Evolutionary conservation across 2,113 vertebrate species (phyloP), one percentile per base, ranked within the genome.

Genomic region (Oenanthe melanoleuca): DNA sequence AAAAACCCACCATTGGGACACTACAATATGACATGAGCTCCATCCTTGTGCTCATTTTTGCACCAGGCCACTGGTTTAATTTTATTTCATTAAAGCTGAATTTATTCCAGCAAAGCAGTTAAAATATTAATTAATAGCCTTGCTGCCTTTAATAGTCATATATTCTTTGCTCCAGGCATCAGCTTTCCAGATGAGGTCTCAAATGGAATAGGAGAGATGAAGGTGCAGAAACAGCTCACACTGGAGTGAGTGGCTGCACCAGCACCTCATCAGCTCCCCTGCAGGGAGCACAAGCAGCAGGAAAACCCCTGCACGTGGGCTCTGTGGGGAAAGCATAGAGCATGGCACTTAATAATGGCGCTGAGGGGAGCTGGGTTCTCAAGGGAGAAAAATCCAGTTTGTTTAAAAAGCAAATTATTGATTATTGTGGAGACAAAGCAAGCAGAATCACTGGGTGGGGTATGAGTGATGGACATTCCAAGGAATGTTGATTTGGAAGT

Each of bases 21-120:
- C 5, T 13, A 7, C 1, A 3, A 15, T 3, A 24, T 4, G 22
- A 61, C 26, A 12, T 15, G 12, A 55, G 20, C 34, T 67, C 45
- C 52, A 11, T 20, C 37, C 50, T 49, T 49, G 34, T 13, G 52
- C 82, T 65, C 52, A 15, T 56, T 59, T 71, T 44, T 75, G 53
- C 38, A 66, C 25, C 9, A 12, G 71, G 72, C 26, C 79, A 31
- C 66, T 53, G 57, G 28, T 64, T 86, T 77, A 12, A 38, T 34
- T n/a, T 79, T 73, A 63, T 69, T 89, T 95, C 61, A 52, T 87
- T 74, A 61, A 71, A 91, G 29, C 55, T 65, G 56, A 74, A 91
- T 82, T 79, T 77, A 93, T 71, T 92, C 65, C 66, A 73, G 79
- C 72, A 65, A 86, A 88, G 61, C 78, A 83, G 88, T n/a, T 94